These are phyloP conservation scores for Cherax quadricarinatus DNA, from an alignment of 1,140 invertebrate genomes.

Conservation along the genomic window DNA sequence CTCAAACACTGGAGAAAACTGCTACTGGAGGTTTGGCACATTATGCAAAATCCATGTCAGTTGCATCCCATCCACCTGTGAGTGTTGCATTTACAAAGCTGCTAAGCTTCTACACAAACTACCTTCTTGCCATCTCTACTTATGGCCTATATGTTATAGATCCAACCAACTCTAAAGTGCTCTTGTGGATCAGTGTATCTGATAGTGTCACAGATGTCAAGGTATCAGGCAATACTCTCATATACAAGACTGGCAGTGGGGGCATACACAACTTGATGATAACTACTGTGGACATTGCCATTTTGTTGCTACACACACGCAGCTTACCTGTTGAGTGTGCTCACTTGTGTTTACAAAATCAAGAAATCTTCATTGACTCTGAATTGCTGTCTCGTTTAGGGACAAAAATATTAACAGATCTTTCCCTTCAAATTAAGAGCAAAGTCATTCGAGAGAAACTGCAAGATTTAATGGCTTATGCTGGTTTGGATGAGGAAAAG, in stretches of 20 bases:
- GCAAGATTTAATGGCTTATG: neutral
- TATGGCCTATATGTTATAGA: slow-evolving; percentile 57
- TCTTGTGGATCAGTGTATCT: slow-evolving; percentile 53
- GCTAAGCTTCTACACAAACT: slow-evolving; percentile 55
- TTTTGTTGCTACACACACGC: slow-evolving; percentile 42
- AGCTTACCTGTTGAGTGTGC: slow-evolving; percentile 30
- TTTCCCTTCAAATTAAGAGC: slow-evolving; percentile 14
- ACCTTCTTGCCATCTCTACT: slow-evolving; percentile 54
- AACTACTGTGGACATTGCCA: slow-evolving; percentile 56
- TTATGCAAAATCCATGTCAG: neutral
- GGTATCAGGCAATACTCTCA: slow-evolving; percentile 45
- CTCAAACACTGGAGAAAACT: neutral
- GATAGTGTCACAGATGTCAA: slow-evolving; percentile 54
- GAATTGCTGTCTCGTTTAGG: slow-evolving; percentile 47
- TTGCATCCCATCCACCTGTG: slow-evolving; percentile 32
- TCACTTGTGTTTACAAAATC: slow-evolving; percentile 29
- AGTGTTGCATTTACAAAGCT: slow-evolving; percentile 61
- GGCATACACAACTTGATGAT: slow-evolving; percentile 59
- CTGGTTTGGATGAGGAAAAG: slow-evolving; percentile 4
- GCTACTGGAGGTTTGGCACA: neutral
- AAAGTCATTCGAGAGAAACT: slow-evolving; percentile 18
- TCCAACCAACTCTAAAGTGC: slow-evolving; percentile 45
- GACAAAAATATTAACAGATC: slow-evolving; percentile 47
- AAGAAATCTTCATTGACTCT: slow-evolving; percentile 22
- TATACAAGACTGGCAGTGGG: slow-evolving; percentile 44